A percentile compares a stretch with the other conserved stretches of the same genome.
Evolutionary conservation across 2,797 vertebrate species (phyloP).

Genomic region (Peromyscus eremicus): DNA sequence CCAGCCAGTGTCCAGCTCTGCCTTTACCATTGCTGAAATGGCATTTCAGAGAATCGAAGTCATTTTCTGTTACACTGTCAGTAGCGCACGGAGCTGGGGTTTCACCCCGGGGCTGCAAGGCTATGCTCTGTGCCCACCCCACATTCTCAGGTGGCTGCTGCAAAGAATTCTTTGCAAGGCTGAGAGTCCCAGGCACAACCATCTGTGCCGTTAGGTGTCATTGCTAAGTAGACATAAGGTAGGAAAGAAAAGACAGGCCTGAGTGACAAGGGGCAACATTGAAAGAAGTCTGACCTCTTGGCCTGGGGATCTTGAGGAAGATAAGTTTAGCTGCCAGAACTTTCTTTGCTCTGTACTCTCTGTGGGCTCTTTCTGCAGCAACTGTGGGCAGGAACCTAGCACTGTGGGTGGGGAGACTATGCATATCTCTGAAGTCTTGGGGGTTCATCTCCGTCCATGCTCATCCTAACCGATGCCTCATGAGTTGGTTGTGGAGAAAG

Average conservation of each 20-base stretch:
- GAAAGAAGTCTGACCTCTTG: neutral
- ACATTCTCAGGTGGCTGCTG: neutral
- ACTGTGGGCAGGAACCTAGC: neutral
- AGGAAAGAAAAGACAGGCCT: neutral
- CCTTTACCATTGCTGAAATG: neutral
- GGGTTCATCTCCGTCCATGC: neutral
- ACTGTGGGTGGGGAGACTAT: neutral
- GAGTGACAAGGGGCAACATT: neutral
- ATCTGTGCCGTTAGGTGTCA: neutral
- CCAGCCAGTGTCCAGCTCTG: neutral
- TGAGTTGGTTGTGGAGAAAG: conserved; percentile 86
- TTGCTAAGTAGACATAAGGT: neutral
- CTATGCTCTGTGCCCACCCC: neutral
- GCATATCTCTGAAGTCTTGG: neutral
- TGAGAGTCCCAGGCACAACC: neutral
- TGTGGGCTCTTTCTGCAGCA: neutral
- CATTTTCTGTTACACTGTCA: neutral
- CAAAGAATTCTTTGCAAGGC: neutral
- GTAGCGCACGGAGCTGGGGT: neutral
- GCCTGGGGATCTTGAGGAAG: conserved; percentile 15
- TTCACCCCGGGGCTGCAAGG: neutral
- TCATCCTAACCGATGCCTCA: conserved; percentile 90
- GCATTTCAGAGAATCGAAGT: neutral
- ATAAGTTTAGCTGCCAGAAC: neutral
- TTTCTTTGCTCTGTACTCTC: neutral